Percentiles rank a stretch among this genome's conserved stretches.
Conservation (phyloP, 2,797 vertebrate species). For the Simalia tracyae region DNA sequence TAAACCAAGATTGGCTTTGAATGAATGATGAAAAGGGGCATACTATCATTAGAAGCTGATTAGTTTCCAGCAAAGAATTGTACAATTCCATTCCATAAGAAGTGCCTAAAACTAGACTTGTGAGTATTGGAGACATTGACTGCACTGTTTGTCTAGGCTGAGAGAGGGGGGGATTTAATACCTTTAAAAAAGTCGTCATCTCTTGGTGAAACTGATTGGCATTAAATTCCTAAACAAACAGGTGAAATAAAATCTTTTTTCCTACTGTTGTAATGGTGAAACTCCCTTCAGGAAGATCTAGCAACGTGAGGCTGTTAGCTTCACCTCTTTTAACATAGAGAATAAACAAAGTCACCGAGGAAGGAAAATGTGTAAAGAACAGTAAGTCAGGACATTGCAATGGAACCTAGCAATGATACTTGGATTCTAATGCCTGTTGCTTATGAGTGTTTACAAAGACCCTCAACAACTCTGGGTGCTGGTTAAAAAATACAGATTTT, state of each 20-base stretch:
- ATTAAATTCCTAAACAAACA: neutral
- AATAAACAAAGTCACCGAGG: neutral
- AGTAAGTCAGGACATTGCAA: neutral
- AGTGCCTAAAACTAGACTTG: neutral
- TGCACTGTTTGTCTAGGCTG: constrained; percentile 53
- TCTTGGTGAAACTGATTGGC: neutral
- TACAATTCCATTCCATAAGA: neutral
- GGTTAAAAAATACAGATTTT: neutral
- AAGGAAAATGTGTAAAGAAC: neutral
- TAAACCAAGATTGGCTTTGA: neutral
- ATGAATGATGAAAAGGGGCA: neutral
- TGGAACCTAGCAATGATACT: neutral
- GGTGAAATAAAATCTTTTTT: neutral
- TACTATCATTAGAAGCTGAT: neutral
- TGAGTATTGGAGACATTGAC: constrained; percentile 51
- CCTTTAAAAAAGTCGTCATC: neutral
- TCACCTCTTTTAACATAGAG: neutral
- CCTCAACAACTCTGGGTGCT: neutral
- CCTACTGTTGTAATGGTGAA: too few relatives aligned
- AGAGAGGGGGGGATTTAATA: neutral
- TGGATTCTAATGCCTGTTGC: neutral
- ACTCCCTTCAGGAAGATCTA: too few relatives aligned
- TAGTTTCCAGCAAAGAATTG: neutral
- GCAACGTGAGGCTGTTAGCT: too few relatives aligned
- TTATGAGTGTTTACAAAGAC: neutral